Evolutionary conservation across 1,140 invertebrate genomes (phyloP).

Genomic region (Cydia pomonella): DNA sequence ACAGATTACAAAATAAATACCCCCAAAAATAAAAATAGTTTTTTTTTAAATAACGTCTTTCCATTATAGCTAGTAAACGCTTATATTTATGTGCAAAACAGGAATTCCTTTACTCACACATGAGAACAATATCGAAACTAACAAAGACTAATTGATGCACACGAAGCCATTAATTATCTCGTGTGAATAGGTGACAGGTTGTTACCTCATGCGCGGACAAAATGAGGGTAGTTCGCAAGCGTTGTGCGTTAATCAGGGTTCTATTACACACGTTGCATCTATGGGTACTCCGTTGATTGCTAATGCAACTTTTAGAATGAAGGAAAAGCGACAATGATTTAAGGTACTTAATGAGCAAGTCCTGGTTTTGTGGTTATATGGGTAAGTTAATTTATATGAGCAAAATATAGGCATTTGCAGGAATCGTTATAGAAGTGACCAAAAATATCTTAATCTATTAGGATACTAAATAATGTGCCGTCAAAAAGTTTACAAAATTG

Average conservation of each 20-base stretch:
- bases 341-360: no score
- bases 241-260: neutral
- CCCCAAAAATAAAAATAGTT: no score
- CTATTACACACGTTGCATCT: neutral
- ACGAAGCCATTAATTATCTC: conserved; percentile 25
- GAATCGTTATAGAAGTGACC: no score
- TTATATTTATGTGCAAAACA: neutral
- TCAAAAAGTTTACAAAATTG: conserved; percentile 10
- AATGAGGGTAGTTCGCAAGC: conserved; percentile 40
- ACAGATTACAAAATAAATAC: no score
- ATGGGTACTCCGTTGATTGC: neutral
- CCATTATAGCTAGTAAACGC: neutral
- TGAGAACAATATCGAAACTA: conserved; percentile 34
- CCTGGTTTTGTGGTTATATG: no score
- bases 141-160: conserved; percentile 38
- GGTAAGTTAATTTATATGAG: no score
- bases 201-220: conserved; percentile 4
- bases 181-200: conserved; percentile 22
- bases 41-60: neutral
- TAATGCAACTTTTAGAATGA: neutral
- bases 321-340: no score
- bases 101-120: neutral
- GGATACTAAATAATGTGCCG: no score
- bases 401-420: no score
- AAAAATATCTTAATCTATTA: no score